Evolutionary conservation across 2,797 vertebrate species (phyloP).

Genomic region (Neostethus bicornis): DNA sequence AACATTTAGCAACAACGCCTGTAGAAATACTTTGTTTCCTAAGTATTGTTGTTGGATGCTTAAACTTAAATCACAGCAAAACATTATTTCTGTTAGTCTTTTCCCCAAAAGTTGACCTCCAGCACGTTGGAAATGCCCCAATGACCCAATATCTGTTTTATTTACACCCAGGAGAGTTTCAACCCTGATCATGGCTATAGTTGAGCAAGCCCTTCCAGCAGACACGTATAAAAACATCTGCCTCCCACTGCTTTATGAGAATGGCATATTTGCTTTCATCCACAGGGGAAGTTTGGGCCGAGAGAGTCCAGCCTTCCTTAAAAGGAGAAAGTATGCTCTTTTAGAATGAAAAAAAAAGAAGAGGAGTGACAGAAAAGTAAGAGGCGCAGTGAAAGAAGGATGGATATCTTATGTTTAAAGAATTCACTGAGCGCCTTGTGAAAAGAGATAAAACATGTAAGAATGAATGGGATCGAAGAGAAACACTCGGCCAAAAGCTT

Average conservation of each 20-base stretch:
- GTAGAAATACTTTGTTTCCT: slow-evolving; percentile 2
- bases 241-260: slow-evolving; percentile 62
- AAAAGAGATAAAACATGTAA: slow-evolving; percentile 50
- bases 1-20: slow-evolving; percentile 6
- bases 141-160: slow-evolving; percentile 51
- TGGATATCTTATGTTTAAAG: slow-evolving; percentile 34
- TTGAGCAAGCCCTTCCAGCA: slow-evolving; percentile 48
- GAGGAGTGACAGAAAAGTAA: slow-evolving; percentile 63
- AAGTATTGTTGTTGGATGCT: not conserved
- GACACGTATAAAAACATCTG: slow-evolving; percentile 69
- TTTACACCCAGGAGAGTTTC: slow-evolving; percentile 59
- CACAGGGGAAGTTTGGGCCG: slow-evolving; percentile 62
- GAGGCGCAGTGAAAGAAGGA: slow-evolving; percentile 41
- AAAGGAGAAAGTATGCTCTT: slow-evolving; percentile 84
- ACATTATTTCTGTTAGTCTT: not conserved
- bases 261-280: slow-evolving; percentile 67
- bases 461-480: slow-evolving; percentile 47
- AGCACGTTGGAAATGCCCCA: slow-evolving; percentile 29
- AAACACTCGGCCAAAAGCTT: slow-evolving; percentile 40
- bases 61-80: slow-evolving; percentile 14
- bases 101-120: slow-evolving; percentile 20
- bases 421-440: slow-evolving; percentile 39
- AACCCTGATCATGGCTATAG: slow-evolving; percentile 36
- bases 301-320: slow-evolving; percentile 75
- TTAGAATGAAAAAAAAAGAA: slow-evolving; percentile 62